A percentile compares a stretch with the other conserved stretches of the same genome.
These are phyloP conservation scores for Sussaba pulchella DNA, from an alignment of 2,888 invertebrate species.

Conservation along the genomic window DNA sequence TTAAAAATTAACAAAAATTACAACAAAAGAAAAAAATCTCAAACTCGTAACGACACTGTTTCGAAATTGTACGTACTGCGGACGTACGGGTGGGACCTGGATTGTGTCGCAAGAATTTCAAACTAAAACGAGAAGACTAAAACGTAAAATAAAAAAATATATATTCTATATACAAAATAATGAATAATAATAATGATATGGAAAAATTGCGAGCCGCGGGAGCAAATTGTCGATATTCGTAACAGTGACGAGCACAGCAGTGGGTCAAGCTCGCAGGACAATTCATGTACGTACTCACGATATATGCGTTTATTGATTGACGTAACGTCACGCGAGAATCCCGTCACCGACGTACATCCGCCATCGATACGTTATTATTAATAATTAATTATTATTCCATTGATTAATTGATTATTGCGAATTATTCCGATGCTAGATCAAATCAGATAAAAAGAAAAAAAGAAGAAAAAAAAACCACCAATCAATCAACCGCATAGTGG, in stretches of 20 bases:
- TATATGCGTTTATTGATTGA: conserved; percentile 60
- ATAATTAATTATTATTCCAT: conserved; percentile 56
- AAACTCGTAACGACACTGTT: conserved; percentile 5
- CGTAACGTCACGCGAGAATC: conserved; percentile 57
- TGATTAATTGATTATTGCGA: conserved; percentile 67
- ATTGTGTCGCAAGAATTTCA: background rate
- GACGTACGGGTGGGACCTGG: background rate
- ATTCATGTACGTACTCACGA: conserved; percentile 59
- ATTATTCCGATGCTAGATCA: conserved; percentile 67
- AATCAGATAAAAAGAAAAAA: conserved; percentile 54
- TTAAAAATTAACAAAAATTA: background rate
- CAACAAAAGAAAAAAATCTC: conserved; percentile 3
- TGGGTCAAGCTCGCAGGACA: conserved; percentile 62
- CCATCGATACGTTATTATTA: conserved; percentile 56
- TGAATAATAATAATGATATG: background rate
- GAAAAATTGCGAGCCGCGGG: background rate
- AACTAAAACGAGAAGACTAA: conserved; percentile 30
- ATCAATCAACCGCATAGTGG: conserved; percentile 69
- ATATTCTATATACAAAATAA: background rate
- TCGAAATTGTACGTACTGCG: background rate
- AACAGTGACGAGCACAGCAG: conserved; percentile 54
- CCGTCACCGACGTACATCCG: conserved; percentile 55
- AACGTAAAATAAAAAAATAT: conserved; percentile 5
- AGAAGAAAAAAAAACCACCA: conserved; percentile 60
- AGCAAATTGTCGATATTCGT: conserved; percentile 23